Percentiles rank a stretch among this genome's conserved stretches.
These are phyloP conservation scores for Philaenus spumarius DNA, from an alignment of 1,140 invertebrate genomes.

Conservation along the genomic window DNA sequence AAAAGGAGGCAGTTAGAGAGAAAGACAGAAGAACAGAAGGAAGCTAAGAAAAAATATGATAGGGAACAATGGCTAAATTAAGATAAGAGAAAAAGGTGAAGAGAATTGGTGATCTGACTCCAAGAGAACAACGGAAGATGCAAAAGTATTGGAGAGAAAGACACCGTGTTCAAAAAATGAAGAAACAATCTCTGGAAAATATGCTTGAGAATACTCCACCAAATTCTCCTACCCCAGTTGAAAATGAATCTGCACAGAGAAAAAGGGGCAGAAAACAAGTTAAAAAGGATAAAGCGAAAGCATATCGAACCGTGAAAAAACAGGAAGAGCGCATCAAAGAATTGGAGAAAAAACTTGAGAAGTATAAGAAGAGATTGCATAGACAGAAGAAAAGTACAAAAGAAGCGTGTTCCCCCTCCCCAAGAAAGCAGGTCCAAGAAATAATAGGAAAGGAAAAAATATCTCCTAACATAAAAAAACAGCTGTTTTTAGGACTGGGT, in stretches of 20 bases:
- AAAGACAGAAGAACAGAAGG: not conserved
- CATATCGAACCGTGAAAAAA: not conserved
- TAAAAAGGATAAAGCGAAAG: not conserved
- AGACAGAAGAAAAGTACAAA: no score
- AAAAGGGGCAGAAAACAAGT: not conserved
- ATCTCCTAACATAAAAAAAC: no score
- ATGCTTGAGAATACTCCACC: not conserved
- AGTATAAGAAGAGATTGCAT: not conserved
- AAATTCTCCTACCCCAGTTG: not conserved
- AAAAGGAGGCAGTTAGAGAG: not conserved
- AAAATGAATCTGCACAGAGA: not conserved
- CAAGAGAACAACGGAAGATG: not conserved
- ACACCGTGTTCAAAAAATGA: not conserved
- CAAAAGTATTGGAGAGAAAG: not conserved
- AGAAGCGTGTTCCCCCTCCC: no score
- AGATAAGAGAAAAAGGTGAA: not conserved
- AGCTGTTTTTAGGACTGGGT: no score
- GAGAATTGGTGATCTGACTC: not conserved
- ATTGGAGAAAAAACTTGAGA: slow-evolving; percentile 12
- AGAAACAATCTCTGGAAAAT: not conserved
- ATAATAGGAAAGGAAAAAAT: no score
- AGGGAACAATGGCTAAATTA: not conserved
- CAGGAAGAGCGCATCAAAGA: not conserved
- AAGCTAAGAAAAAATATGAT: no score
- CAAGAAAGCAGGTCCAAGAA: no score